phyloP scores from a whole-genome alignment of 2,113 vertebrate genomes.

The Ancistrus triradiatus region DNA sequence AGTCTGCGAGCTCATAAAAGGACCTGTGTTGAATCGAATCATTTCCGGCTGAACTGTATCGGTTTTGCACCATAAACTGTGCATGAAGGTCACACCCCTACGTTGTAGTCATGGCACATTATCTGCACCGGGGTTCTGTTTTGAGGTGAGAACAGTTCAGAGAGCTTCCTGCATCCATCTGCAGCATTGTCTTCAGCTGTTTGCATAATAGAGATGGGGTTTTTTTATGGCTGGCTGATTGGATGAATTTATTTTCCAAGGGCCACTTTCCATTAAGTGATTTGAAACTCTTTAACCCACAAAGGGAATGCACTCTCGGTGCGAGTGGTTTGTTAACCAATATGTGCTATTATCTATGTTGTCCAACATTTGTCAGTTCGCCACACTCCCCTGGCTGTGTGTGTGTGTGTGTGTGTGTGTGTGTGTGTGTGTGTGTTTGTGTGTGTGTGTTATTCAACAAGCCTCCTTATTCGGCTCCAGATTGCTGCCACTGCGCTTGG shows the following conservation, averaged over 20 bases:
- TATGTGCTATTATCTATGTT: conserved; percentile 36
- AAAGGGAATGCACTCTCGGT: conserved; percentile 33
- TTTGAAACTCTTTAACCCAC: conserved; percentile 45
- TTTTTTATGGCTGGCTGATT: conserved; percentile 35
- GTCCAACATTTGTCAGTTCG: conserved; percentile 24
- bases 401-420: background rate
- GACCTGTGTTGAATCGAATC: too few species aligned
- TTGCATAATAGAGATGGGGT: conserved; percentile 40
- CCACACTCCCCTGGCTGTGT: background rate
- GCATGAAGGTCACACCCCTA: too few species aligned
- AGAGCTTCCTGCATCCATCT: conserved; percentile 33
- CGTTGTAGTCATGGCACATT: conserved; percentile 2
- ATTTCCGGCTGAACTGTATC: too few species aligned
- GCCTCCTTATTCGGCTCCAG: conserved; percentile 22
- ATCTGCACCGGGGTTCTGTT: conserved; percentile 5
- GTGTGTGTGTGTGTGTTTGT: conserved; percentile 18
- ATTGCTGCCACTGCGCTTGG: conserved; percentile 25
- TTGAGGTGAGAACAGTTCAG: conserved; percentile 16
- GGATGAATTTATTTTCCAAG: conserved; percentile 44
- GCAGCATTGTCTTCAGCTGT: conserved; percentile 34
- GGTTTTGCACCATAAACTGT: too few species aligned
- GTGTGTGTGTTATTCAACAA: conserved; percentile 20
- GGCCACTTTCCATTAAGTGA: conserved; percentile 46
- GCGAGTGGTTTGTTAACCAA: conserved; percentile 39
- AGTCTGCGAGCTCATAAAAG: too few species aligned